Evolutionary conservation across 2,888 invertebrate species (phyloP), one percentile per base, ranked within the genome.

Genomic region (Ptilodon capucinus): DNA sequence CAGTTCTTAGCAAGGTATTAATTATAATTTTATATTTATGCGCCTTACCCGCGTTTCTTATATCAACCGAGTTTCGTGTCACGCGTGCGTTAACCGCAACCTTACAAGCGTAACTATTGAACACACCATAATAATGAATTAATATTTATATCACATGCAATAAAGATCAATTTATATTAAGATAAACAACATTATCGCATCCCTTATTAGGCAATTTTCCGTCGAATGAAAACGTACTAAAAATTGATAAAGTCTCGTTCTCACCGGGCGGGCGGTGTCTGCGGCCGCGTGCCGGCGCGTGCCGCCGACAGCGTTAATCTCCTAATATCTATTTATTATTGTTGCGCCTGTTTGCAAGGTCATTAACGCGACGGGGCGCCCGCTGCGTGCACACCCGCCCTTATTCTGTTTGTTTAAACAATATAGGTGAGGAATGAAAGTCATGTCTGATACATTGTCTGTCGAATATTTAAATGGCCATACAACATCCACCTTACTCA

Each of bases 261-360:
- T 68, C 68, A 66, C 67, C 56, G 53, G 51, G 48, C 48, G 44
- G 49, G 48, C 47, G 44, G 49, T 42, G 64, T 74, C 71, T 60
- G 58, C 19, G 48, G 43, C n/a, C 55, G 51, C 61, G 69, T 54
- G 65, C 13, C 58, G 48, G 32, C 62, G 64, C 73, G 69, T 65
- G 71, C 60, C 63, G 43, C 56, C 55, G 61, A 61, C 62, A 56
- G 58, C 64, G 57, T 57, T 83, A 83, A 84, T 83, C 84, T 76
- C 55, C 71, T 84, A 79, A 84, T 80, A 79, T 82, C 81, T 84
- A 74, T 82, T 82, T 79, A 79, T 79, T 80, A 75, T 73, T 74
- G 72, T 68, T 69, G 51, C 58, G 57, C 63, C 66, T 76, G 84
- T 81, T 78, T 72, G 78, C 79, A 67, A 61, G 76, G 74, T 81